A percentile compares a stretch with the other conserved stretches of the same genome.
These are phyloP conservation scores for Zelleria hepariella DNA, from an alignment of 2,888 invertebrate genomes.

Conservation along the genomic window DNA sequence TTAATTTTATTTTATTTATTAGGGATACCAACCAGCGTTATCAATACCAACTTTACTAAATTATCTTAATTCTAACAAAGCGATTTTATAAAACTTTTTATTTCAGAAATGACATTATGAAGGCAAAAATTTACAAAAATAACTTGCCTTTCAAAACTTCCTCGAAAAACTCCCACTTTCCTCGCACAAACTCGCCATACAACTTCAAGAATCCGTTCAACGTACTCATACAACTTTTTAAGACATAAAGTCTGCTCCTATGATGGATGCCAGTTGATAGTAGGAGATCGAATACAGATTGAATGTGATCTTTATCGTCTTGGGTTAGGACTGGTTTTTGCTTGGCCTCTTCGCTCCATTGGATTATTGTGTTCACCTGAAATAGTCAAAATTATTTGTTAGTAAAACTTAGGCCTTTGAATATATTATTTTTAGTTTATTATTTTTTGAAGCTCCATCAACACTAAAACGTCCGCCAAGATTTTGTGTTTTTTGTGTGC, in stretches of 20 bases:
- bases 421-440: background rate
- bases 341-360: slow-evolving; percentile 17
- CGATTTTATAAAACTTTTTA: too few species aligned
- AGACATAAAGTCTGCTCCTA: slow-evolving; percentile 13
- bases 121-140: too few species aligned
- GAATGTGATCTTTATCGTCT: slow-evolving; percentile 17
- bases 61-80: too few species aligned
- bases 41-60: too few species aligned
- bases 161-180: slow-evolving; percentile 29
- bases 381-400: slow-evolving; percentile 8
- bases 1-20: too few species aligned
- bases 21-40: too few species aligned
- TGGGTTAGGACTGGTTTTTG: background rate
- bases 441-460: background rate
- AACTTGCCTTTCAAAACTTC: slow-evolving; percentile 24
- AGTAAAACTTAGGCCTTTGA: too few species aligned
- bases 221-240: slow-evolving; percentile 20
- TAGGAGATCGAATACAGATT: slow-evolving; percentile 19
- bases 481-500: too few species aligned
- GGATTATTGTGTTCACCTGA: slow-evolving; percentile 26
- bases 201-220: slow-evolving; percentile 24
- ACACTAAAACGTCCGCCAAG: too few species aligned
- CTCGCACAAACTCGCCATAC: slow-evolving; percentile 18
- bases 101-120: too few species aligned
- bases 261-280: slow-evolving; percentile 27